These are phyloP conservation scores for Cheumatopsyche charites DNA, from an alignment of 1,140 invertebrate genomes.

Conservation along the genomic window DNA sequence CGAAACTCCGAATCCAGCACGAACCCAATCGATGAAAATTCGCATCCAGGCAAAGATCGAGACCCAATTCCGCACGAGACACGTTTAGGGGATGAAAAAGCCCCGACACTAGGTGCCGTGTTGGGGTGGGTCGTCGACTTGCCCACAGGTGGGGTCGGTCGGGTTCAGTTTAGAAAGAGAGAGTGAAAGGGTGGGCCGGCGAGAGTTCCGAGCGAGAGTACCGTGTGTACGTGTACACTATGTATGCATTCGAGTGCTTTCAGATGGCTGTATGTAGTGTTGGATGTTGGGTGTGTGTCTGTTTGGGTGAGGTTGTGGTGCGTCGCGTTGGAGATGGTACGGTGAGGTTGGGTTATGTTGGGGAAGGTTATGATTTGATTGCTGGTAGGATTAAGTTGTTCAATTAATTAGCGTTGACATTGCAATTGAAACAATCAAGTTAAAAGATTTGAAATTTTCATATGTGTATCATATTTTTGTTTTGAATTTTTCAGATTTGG, in stretches of 20 bases:
- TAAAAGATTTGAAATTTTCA: no score
- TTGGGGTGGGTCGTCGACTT: conserved; percentile 18
- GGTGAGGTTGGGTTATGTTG: no score
- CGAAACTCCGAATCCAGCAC: no score
- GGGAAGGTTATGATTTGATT: no score
- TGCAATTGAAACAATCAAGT: no score
- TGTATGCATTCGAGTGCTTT: background rate
- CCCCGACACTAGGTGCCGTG: background rate
- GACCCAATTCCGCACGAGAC: no score
- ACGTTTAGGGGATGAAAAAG: background rate
- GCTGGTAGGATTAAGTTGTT: no score
- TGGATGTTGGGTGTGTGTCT: background rate
- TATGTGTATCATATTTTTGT: no score
- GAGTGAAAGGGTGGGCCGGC: conserved; percentile 40
- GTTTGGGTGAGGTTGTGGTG: background rate
- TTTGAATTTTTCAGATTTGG: no score
- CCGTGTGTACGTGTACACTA: background rate
- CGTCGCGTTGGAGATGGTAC: background rate
- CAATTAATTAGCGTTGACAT: no score
- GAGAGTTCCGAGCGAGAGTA: background rate
- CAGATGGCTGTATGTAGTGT: background rate
- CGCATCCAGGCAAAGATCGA: no score
- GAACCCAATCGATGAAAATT: no score
- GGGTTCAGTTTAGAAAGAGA: conserved; percentile 47
- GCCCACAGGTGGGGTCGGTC: conserved; percentile 3